These are phyloP conservation scores for Girardinus metallicus DNA, from an alignment of 2,797 vertebrate species.

Conservation along the genomic window DNA sequence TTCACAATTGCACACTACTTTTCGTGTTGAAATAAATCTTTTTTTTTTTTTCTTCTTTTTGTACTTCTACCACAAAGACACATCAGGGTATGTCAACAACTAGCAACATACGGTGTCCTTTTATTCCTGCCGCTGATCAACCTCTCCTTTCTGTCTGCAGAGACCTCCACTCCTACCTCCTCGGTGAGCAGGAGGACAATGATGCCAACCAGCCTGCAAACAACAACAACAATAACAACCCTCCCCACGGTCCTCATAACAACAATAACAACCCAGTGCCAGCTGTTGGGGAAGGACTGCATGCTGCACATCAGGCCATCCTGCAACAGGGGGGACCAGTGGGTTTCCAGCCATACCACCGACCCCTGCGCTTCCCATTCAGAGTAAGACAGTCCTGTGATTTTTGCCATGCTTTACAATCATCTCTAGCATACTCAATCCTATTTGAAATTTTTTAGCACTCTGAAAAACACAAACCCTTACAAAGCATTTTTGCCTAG, in stretches of 20 bases:
- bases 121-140: not conserved
- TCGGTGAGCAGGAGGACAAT: conserved; percentile 97
- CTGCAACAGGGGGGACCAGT: conserved; percentile 97
- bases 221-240: conserved; percentile 93
- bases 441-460: no score
- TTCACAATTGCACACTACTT: not conserved
- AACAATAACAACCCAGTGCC: conserved; percentile 93
- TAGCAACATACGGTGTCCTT: not conserved
- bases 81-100: not conserved
- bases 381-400: conserved; percentile 80
- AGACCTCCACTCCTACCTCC: conserved; percentile 97
- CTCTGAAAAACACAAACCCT: no score
- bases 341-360: conserved; percentile 97
- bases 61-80: not conserved
- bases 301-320: conserved; percentile 98
- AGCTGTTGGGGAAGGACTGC: conserved; percentile 94
- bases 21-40: no score
- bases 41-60: not conserved
- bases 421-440: not conserved
- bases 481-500: no score
- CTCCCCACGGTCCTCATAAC: conserved; percentile 86
- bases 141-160: conserved; percentile 67
- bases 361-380: conserved; percentile 93
- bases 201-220: conserved; percentile 93
- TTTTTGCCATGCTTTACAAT: not conserved